Conservation (phyloP, 1,140 invertebrate species). For the Apolygus lucorum region DNA sequence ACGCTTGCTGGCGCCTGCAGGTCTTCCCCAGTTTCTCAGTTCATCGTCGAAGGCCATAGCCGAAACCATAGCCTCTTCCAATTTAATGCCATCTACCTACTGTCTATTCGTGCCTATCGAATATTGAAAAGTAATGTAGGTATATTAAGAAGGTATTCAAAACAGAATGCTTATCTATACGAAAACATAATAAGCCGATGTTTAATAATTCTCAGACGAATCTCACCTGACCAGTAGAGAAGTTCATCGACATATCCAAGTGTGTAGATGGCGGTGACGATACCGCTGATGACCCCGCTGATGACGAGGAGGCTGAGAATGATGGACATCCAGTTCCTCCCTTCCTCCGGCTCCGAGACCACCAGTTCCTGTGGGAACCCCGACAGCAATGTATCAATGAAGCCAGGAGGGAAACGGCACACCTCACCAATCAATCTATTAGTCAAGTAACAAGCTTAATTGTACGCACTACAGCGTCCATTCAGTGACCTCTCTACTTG, state of each 20-base stretch:
- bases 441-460: constrained; percentile 3
- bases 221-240: constrained; percentile 58
- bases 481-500: constrained; percentile 18
- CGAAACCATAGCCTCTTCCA: too few relatives aligned
- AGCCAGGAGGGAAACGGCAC: background rate
- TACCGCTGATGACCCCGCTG: constrained; percentile 71
- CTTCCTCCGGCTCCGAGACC: constrained; percentile 54
- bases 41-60: too few relatives aligned
- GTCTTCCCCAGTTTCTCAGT: too few relatives aligned
- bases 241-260: constrained; percentile 80
- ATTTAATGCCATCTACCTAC: too few relatives aligned
- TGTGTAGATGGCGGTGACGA: constrained; percentile 74
- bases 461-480: background rate
- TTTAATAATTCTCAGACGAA: too few relatives aligned
- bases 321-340: constrained; percentile 78
- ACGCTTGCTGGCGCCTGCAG: too few relatives aligned
- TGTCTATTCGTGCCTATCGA: too few relatives aligned
- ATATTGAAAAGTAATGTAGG: too few relatives aligned
- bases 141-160: too few relatives aligned
- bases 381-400: background rate
- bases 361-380: constrained; percentile 61
- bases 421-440: too few relatives aligned
- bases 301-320: constrained; percentile 76
- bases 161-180: too few relatives aligned
- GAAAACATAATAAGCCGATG: too few relatives aligned